A percentile compares a stretch with the other conserved stretches of the same genome.
phyloP scores from a whole-genome alignment of 2,113 vertebrate species.

The Camelus bactrianus region DNA sequence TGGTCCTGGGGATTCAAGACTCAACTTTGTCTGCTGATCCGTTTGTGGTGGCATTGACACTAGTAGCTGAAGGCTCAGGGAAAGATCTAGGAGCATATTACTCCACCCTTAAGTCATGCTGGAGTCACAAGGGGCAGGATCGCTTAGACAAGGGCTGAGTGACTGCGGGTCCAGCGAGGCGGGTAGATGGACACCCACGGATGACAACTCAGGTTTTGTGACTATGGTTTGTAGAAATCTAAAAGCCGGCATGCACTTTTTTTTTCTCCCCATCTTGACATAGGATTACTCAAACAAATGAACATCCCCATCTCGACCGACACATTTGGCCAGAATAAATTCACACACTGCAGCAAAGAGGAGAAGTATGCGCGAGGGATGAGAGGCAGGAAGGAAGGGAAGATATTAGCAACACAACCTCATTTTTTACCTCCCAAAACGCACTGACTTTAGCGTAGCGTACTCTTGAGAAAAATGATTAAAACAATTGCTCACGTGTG shows the following conservation, averaged over 20 bases:
- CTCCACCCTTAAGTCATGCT: neutral
- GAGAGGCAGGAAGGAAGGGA: neutral
- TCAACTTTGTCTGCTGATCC: neutral
- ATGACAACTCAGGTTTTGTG: neutral
- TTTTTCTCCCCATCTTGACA: neutral
- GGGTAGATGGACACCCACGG: no score
- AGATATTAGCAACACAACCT: neutral
- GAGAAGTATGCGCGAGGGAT: neutral
- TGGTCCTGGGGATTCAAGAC: neutral
- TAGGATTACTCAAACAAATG: slow-evolving; percentile 8
- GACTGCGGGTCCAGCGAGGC: no score
- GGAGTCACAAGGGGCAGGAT: neutral
- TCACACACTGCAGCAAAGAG: neutral
- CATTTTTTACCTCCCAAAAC: neutral
- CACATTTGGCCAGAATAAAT: slow-evolving; percentile 50
- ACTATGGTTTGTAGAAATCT: neutral
- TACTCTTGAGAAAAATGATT: slow-evolving; percentile 57
- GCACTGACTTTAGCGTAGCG: neutral
- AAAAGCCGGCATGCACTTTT: neutral
- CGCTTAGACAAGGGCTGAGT: neutral
- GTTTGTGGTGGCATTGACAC: neutral
- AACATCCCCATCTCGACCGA: neutral
- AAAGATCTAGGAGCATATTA: neutral
- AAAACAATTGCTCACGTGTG: slow-evolving; percentile 70
- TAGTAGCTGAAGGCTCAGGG: neutral